Evolutionary conservation across 2,113 vertebrate genomes (phyloP), one percentile per base, ranked within the genome.

Genomic region (Pungitius pungitius): DNA sequence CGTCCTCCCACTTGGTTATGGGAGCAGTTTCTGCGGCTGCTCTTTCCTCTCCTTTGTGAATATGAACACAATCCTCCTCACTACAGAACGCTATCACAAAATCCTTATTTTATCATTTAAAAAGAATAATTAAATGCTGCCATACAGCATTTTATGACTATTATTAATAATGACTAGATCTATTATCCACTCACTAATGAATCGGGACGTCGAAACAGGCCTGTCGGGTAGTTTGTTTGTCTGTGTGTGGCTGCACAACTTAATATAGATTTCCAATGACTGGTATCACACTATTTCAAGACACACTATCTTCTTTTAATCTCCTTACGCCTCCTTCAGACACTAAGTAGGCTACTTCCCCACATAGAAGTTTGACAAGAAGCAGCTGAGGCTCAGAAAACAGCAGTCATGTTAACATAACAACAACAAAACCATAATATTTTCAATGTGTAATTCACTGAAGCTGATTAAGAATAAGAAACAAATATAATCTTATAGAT

Each of bases 261-360:
- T 54, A 66, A 20, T 79, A 66, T 75, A 37, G 58, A 77, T 75
- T 83, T 67, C 30, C 73, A 72, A 65, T 42, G 47, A 76, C 39
- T 66, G 30, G 40, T 56, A 77, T 71, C 33, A 42, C 17, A 70
- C 84, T 88, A 89, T 88, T 90, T 90, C 18, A 62, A 78, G 81
- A 57, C 37, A 61, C 67, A 74, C 54, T 51, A 84, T 81, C 78
- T 82, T 78, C 73, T 74, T 84, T 86, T 91, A 93, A 93, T 91
- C 90, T 85, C 75, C 82, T 89, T 89, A 90, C 79, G 78, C 65
- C 20, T 75, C 33, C 1, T 86, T 84, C 84, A 90, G 85, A 89
- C 83, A 63, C 77, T 75, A 87, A 84, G 74, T 70, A 35, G 33
- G 33, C 33, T 35, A 60, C 15, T 58, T 82, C 72, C 67, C 63